Conservation (phyloP, 1,140 invertebrate species). For the Melitaea cinxia region DNA sequence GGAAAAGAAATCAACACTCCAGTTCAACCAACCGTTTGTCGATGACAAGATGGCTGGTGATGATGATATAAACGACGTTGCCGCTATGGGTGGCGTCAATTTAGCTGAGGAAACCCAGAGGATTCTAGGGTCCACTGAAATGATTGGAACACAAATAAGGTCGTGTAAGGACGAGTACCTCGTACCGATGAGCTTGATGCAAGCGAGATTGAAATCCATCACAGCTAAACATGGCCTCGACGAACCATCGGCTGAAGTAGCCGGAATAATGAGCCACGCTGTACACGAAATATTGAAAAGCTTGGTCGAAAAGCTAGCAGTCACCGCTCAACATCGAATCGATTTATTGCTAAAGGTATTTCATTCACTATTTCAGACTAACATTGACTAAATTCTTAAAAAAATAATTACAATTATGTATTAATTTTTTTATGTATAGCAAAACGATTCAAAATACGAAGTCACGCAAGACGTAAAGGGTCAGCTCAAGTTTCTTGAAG, state of each 20-base stretch:
- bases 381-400: too few relatives aligned
- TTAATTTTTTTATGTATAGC: conserved; percentile 6
- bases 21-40: conserved; percentile 56
- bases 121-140: conserved; percentile 96
- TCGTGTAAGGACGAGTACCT: conserved; percentile 98
- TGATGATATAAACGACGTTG: conserved; percentile 95
- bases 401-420: too few relatives aligned
- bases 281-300: conserved; percentile 96
- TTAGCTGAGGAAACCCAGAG: conserved; percentile 97
- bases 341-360: conserved; percentile 57
- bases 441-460: conserved; percentile 94
- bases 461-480: conserved; percentile 94
- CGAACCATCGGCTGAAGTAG: conserved; percentile 94
- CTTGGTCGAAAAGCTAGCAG: conserved; percentile 95
- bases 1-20: conserved; percentile 60
- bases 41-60: conserved; percentile 76
- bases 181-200: conserved; percentile 89
- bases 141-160: conserved; percentile 96
- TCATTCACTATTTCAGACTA: neutral
- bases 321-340: conserved; percentile 95
- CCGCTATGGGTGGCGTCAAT: conserved; percentile 99
- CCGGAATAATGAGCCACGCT: conserved; percentile 96
- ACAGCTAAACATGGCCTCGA: conserved; percentile 91
- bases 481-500: conserved; percentile 97
- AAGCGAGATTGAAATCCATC: conserved; percentile 88